A percentile compares a stretch with the other conserved stretches of the same genome.
Evolutionary conservation across 53 echinoderm and acorn worm species (phyloP).

Genomic region (Crossaster papposus): DNA sequence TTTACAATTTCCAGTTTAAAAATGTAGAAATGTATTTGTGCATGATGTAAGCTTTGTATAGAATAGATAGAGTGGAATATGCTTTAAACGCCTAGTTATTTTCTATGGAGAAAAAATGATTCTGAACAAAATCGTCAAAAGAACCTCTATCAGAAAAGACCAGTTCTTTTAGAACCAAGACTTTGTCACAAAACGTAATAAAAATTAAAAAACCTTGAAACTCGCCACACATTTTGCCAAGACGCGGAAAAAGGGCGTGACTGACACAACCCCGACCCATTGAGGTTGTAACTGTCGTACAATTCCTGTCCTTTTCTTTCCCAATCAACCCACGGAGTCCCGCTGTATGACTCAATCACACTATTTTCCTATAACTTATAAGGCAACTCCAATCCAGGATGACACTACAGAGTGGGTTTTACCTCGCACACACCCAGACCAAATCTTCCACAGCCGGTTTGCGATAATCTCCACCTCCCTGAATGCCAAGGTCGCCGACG

Average conservation of each 20-base stretch:
- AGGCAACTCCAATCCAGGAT: constrained; percentile 31
- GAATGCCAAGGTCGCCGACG: constrained; percentile 44
- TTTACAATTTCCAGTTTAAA: too few relatives aligned
- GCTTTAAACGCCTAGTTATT: too few relatives aligned
- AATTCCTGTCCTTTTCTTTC: not conserved
- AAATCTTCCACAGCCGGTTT: not conserved
- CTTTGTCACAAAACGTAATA: too few relatives aligned
- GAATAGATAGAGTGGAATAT: not conserved
- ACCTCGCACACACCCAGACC: not conserved
- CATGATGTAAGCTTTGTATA: too few relatives aligned
- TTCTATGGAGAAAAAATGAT: not conserved
- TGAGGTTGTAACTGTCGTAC: not conserved
- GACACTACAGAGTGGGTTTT: not conserved
- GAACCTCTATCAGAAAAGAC: too few relatives aligned
- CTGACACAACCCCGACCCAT: not conserved
- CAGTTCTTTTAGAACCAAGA: too few relatives aligned
- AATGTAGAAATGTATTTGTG: too few relatives aligned
- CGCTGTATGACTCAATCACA: constrained; percentile 31
- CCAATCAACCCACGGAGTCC: not conserved
- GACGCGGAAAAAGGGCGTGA: not conserved
- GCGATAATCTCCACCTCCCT: constrained; percentile 7
- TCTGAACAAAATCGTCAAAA: too few relatives aligned
- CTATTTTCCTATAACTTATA: not conserved
- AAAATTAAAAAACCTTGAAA: too few relatives aligned
- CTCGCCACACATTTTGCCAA: not conserved